Evolutionary conservation across 2,113 vertebrate genomes (phyloP).

Genomic region (Danionella cerebrum): DNA sequence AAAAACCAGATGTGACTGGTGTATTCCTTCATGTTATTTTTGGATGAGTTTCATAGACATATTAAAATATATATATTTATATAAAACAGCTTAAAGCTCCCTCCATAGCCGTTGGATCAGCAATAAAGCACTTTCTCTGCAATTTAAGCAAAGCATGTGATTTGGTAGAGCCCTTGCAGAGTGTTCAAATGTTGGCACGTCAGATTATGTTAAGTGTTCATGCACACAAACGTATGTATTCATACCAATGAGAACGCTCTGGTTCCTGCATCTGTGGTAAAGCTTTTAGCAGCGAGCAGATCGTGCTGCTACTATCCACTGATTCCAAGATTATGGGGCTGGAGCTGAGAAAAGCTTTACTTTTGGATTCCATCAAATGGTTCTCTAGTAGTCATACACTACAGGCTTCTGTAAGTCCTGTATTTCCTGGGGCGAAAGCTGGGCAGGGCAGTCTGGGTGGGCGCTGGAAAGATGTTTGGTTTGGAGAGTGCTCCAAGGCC

Average conservation of each 20-base stretch:
- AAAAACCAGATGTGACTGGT: constrained; percentile 50
- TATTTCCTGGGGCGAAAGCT: constrained; percentile 17
- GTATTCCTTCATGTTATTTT: constrained; percentile 52
- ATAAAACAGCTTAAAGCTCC: constrained; percentile 43
- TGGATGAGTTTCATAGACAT: constrained; percentile 48
- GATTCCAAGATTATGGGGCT: constrained; percentile 17
- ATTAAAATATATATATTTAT: constrained; percentile 59
- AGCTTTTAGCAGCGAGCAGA: background rate
- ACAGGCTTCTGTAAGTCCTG: background rate
- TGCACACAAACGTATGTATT: background rate
- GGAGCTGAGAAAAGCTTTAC: background rate
- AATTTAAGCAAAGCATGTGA: constrained; percentile 39
- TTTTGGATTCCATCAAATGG: constrained; percentile 15
- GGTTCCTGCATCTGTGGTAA: background rate
- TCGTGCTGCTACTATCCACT: background rate
- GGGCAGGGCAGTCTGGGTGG: constrained; percentile 30
- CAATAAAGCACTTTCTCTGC: constrained; percentile 41
- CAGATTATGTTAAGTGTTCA: constrained; percentile 14
- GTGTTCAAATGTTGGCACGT: background rate
- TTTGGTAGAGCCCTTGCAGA: constrained; percentile 29
- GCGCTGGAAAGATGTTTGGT: constrained; percentile 32
- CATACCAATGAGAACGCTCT: background rate
- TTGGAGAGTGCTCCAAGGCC: constrained; percentile 31
- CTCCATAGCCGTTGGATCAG: constrained; percentile 40
- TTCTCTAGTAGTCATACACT: background rate